Base-by-base conservation (phyloP, 1,140 invertebrate genomes). In the Chymomyza costata region DNA sequence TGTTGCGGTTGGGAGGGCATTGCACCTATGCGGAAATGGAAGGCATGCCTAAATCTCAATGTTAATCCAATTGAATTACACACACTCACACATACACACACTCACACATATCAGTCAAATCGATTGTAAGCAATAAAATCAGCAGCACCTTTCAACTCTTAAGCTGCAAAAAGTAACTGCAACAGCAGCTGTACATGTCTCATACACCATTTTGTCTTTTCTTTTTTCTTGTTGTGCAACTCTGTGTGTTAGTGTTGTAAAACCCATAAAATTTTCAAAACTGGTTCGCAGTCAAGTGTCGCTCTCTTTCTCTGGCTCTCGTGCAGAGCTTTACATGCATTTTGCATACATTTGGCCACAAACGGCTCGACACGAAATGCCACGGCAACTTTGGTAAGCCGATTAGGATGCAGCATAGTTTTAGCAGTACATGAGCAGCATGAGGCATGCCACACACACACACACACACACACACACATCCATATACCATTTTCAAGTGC, bases 101-200 rank as follows among this genome's bases (percentile, higher is more conserved):
- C n/a, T n/a, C n/a, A n/a, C n/a, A n/a, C n/a, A n/a, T n/a, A n/a
- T n/a, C n/a, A n/a, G n/a, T n/a, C n/a, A n/a, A n/a, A n/a, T n/a
- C n/a, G n/a, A n/a, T n/a, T n/a, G n/a, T n/a, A n/a, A n/a, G n/a
- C n/a, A n/a, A n/a, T n/a, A n/a, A n/a, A n/a, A n/a, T n/a, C n/a
- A n/a, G n/a, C n/a, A n/a, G n/a, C n/a, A n/a, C n/a, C n/a, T 60
- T 60, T 66, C 40, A 59, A 66, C 58, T 59, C 31, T 15, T 17
- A 31, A 18, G 15, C 17, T 18, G n/a, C 8, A 60, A 54, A 44
- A 52, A 39, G 49, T 49, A 49, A 45, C 7, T 35, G 18, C 51
- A 67, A 15, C 35, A 43, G 14, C 5, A 44, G 34, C 48, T 49
- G 30, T 28, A 25, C 32, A 55, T 35, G 37, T 65, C 41, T 16